Conservation (phyloP, 2,113 vertebrate genomes). For the Psettodes erumei region DNA sequence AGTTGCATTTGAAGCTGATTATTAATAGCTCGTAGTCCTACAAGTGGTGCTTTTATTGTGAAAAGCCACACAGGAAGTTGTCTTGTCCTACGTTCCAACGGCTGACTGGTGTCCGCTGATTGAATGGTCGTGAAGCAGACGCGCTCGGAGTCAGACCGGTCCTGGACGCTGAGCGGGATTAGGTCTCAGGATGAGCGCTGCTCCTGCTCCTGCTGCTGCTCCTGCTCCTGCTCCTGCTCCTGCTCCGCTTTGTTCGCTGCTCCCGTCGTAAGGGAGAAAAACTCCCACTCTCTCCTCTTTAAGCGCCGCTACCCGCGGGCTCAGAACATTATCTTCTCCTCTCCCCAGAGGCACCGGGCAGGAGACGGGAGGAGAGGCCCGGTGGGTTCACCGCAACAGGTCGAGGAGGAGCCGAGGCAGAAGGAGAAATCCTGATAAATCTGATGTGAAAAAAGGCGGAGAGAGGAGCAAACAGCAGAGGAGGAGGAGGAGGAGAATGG, state of each 20-base stretch:
- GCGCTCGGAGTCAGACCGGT: not conserved
- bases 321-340: rapidly evolving
- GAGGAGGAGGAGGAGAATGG: not conserved
- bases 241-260: slow-evolving; percentile 11
- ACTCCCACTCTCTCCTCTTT: not conserved
- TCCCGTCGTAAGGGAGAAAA: not conserved
- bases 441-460: not conserved
- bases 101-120: not conserved
- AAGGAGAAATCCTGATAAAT: too few relatives aligned
- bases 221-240: slow-evolving; percentile 1
- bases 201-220: not conserved
- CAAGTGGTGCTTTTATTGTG: slow-evolving; percentile 25
- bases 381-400: slow-evolving; percentile 53
- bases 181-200: slow-evolving; percentile 6
- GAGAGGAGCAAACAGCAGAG: not conserved
- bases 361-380: not conserved
- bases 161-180: slow-evolving; percentile 2
- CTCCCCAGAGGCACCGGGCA: not conserved
- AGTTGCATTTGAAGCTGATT: too few relatives aligned
- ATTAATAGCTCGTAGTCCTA: too few relatives aligned
- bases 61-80: not conserved
- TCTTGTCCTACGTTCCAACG: not conserved
- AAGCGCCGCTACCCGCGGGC: not conserved
- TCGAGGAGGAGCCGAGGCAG: slow-evolving; percentile 10
- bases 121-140: not conserved